Evolutionary conservation across 2,113 vertebrate species (phyloP), one percentile per base, ranked within the genome.

Genomic region (Tauraco erythrolophus): DNA sequence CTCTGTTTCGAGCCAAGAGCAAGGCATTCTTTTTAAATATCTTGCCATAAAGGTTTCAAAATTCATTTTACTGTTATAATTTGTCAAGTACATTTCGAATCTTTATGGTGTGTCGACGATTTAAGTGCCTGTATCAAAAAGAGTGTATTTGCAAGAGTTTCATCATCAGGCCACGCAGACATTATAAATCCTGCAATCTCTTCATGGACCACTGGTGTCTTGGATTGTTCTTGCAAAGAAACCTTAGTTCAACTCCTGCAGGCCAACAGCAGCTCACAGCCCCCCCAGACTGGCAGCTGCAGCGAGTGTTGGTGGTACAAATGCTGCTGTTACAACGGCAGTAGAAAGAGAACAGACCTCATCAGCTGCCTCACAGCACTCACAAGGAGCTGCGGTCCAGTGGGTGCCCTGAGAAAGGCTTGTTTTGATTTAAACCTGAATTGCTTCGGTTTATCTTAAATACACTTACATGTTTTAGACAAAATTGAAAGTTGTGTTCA

Each of bases 161-260:
- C 1, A 3, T 37, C 41, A 28, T 43, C 37, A 53, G 33, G 6
- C 46, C 0, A 0, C 0, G 4, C 27, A 53, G 53, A 31, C 8
- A 12, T 6, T 64, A 33, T 35, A 27, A 27, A 35, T 82, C 14
- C 30, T 77, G 2, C 19, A 24, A n/a, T 33, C 25, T 54, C 69
- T 54, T 89, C 31, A 23, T 7, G n/a, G 25, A 33, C 19, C 7
- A 4, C 30, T 46, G 82, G 31, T 5, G 0, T 33, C 46, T 48
- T 41, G 45, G 27, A 22, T 53, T 77, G 53, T 60, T 57, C 43
- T 87, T 71, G 60, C n/a, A 39, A 41, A 82, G 39, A 6, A 64
- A 23, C 30, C 57, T 58, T 17, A 33, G 14, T 74, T 65, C 62
- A 50, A n/a, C 6, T 30, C 56, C 22, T 50, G 31, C 71, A 35